These are phyloP conservation scores for Pentalonia nigronervosa DNA, from an alignment of 1,140 invertebrate species.

Conservation along the genomic window DNA sequence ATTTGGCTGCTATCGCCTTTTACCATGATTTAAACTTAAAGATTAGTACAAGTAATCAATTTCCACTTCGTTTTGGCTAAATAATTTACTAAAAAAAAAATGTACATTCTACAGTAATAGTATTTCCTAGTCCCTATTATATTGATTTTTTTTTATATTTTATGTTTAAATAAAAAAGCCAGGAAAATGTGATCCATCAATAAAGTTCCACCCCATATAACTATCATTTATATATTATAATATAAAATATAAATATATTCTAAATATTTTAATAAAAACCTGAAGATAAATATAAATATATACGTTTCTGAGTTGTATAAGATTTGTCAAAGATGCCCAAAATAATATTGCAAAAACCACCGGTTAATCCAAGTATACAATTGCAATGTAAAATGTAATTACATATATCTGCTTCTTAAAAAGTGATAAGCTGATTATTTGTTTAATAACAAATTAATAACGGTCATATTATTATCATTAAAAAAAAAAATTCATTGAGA, in stretches of 20 bases:
- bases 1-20: background rate
- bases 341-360: background rate
- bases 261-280: background rate
- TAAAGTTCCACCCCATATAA: background rate
- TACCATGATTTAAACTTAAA: background rate
- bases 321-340: background rate
- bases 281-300: background rate
- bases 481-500: background rate
- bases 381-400: background rate
- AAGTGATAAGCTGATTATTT: background rate
- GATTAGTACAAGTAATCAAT: constrained; percentile 10
- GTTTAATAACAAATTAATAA: background rate
- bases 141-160: background rate
- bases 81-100: background rate
- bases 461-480: background rate
- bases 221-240: background rate
- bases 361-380: background rate
- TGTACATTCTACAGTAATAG: background rate
- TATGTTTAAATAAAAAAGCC: background rate
- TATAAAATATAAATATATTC: background rate
- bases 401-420: background rate
- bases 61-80: background rate
- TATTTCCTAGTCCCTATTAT: background rate
- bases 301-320: background rate
- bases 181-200: background rate